Base-by-base conservation (phyloP, 2,888 invertebrate species). In the Erebia ligea region DNA sequence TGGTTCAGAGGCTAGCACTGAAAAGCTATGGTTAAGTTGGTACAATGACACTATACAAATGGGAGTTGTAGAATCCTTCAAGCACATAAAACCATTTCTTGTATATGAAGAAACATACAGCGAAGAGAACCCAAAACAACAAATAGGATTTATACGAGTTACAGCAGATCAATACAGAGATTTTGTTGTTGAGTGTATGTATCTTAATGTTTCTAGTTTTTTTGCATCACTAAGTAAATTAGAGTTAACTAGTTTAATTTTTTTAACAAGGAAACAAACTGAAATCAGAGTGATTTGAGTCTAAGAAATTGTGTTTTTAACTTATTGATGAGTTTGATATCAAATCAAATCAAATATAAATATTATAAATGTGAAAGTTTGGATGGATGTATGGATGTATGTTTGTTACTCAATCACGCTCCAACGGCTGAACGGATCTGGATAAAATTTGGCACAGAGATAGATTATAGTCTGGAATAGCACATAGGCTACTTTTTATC, bases 91-190 rank as follows among this genome's bases (percentile, higher is more conserved):
- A 54, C 63, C 62, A 52, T 69, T 70, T 72, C 59, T 68, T n/a
- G 50, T 45, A 3, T 57, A 64, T 42, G 17, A 50, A 42, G 67
- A 50, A 8, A 21, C 48, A 13, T 25, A 19, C 13, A 25, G 40
- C 8, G 59, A 59, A 69, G 17, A 64, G 21, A 50, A 52, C 13
- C 50, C 25, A n/a, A 52, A 42, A 42, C 25, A 21, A 56, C 11
- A 75, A 56, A 76, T 83, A 72, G 83, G 83, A n/a, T 83, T 76
- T 77, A 74, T 82, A n/a, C 76, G 76, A 71, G 83, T 81, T 66
- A 67, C 76, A 42, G 68, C 67, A 19, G 68, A 45, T n/a, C 40
- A 67, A 13, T 61, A 25, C 10, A 64, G 78, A 34, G 73, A 78
- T 34, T 82, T 80, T 78, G 67, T 75, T 21, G 65, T 81, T 74